A percentile compares a stretch with the other conserved stretches of the same genome.
phyloP scores from a whole-genome alignment of 2,888 invertebrate species.

The Phaedon cochleariae region DNA sequence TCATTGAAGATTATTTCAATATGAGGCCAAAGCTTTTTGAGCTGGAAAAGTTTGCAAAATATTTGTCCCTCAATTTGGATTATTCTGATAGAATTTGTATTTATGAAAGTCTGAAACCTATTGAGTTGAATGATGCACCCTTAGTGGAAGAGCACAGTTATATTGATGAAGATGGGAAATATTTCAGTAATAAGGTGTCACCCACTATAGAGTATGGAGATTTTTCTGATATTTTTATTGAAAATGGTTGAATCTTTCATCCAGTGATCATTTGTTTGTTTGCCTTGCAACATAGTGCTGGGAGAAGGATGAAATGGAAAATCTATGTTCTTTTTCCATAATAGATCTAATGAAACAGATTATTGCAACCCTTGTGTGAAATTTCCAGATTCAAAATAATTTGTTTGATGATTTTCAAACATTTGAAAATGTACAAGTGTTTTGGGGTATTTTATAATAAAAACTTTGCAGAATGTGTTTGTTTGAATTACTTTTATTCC shows the following conservation, averaged over 20 bases:
- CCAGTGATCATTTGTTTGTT: not conserved
- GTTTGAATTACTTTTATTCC: too few species aligned
- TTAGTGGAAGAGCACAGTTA: conserved; percentile 19
- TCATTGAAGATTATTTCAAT: conserved; percentile 69
- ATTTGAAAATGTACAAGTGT: too few species aligned
- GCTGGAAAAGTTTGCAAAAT: conserved; percentile 46
- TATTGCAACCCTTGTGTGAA: too few species aligned
- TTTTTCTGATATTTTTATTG: conserved; percentile 53
- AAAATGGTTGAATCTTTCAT: conserved; percentile 45
- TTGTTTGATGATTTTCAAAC: too few species aligned
- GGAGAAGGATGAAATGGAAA: too few species aligned
- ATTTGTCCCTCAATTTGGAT: conserved; percentile 44
- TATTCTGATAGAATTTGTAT: conserved; percentile 46
- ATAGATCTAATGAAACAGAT: too few species aligned
- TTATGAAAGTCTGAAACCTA: conserved; percentile 48
- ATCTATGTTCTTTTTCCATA: too few species aligned
- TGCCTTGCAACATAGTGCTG: too few species aligned
- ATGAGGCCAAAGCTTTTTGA: conserved; percentile 59
- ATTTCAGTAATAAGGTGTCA: conserved; percentile 51
- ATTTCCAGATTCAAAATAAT: too few species aligned
- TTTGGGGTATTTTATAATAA: too few species aligned
- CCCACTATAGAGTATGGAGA: conserved; percentile 42
- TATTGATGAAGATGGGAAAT: conserved; percentile 52
- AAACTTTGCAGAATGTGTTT: too few species aligned
- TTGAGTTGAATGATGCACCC: conserved; percentile 10